phyloP scores from a whole-genome alignment of 1,140 invertebrate species.

The Conus betulinus region DNA sequence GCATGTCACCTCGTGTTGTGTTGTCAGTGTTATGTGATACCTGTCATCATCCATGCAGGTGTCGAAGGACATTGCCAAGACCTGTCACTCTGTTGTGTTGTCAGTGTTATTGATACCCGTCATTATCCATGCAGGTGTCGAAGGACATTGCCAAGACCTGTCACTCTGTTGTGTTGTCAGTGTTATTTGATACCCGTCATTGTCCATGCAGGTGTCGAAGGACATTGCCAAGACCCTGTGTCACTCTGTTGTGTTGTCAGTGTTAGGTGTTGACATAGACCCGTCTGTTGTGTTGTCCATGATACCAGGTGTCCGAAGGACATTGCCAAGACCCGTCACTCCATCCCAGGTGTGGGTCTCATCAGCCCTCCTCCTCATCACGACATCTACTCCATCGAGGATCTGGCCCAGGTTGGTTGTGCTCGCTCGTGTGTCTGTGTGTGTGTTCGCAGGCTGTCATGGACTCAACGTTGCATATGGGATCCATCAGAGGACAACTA shows the following conservation, averaged over 20 bases:
- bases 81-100: too few relatives aligned
- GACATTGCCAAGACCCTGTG: constrained; percentile 87
- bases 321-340: constrained; percentile 96
- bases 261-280: background rate
- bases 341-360: constrained; percentile 96
- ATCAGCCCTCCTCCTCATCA: constrained; percentile 99
- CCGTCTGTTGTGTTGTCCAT: too few relatives aligned
- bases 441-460: background rate
- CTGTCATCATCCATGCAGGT: too few relatives aligned
- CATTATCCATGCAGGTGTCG: constrained; percentile 83
- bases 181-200: too few relatives aligned
- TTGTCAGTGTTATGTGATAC: too few relatives aligned
- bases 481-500: too few relatives aligned
- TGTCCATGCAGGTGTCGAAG: too few relatives aligned
- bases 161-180: constrained; percentile 87
- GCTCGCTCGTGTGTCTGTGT: background rate
- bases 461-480: too few relatives aligned
- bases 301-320: constrained; percentile 79
- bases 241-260: constrained; percentile 87
- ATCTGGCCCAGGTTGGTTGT: constrained; percentile 87
- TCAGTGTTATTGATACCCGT: background rate
- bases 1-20: constrained; percentile 98
- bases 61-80: too few relatives aligned
- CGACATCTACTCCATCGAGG: constrained; percentile 99
- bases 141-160: constrained; percentile 92